Evolutionary conservation across 2,888 invertebrate species (phyloP).

Genomic region (Molorchus minor): DNA sequence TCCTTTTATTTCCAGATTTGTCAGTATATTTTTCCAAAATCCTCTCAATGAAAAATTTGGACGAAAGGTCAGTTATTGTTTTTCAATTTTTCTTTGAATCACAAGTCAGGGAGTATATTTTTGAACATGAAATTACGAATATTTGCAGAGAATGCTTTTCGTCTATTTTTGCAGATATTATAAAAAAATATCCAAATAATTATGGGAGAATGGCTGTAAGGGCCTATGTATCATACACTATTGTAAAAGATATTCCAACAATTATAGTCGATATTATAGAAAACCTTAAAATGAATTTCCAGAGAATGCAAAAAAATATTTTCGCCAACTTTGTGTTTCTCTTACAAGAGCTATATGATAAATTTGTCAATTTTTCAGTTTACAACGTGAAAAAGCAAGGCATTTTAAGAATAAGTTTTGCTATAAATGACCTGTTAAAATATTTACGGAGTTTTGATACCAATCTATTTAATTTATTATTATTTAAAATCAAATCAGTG

Average conservation of each 20-base stretch:
- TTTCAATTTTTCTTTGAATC: conserved; percentile 49
- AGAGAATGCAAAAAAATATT: conserved; percentile 40
- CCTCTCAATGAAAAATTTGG: conserved; percentile 33
- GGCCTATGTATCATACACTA: conserved; percentile 41
- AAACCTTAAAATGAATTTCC: conserved; percentile 38
- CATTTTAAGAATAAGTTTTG: conserved; percentile 22
- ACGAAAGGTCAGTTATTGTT: conserved; percentile 45
- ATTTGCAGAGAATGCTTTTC: conserved; percentile 34
- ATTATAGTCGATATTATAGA: conserved; percentile 38
- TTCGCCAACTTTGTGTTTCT: conserved; percentile 42
- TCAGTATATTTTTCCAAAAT: conserved; percentile 39
- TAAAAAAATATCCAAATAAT: conserved; percentile 41
- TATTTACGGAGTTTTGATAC: conserved; percentile 32
- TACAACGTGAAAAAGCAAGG: conserved; percentile 18
- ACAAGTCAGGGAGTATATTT: conserved; percentile 38
- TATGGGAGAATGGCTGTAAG: conserved; percentile 43
- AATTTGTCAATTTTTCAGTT: conserved; percentile 34
- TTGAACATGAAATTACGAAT: conserved; percentile 23
- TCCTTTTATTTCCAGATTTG: conserved; percentile 44
- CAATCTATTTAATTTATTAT: conserved; percentile 43
- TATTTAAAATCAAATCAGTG: conserved; percentile 36
- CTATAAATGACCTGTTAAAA: conserved; percentile 24
- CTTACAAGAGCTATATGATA: conserved; percentile 42
- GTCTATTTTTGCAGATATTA: conserved; percentile 39
- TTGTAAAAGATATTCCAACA: conserved; percentile 35